phyloP scores from a whole-genome alignment of 2,797 vertebrate genomes.

The Halcyon smyrnensis region DNA sequence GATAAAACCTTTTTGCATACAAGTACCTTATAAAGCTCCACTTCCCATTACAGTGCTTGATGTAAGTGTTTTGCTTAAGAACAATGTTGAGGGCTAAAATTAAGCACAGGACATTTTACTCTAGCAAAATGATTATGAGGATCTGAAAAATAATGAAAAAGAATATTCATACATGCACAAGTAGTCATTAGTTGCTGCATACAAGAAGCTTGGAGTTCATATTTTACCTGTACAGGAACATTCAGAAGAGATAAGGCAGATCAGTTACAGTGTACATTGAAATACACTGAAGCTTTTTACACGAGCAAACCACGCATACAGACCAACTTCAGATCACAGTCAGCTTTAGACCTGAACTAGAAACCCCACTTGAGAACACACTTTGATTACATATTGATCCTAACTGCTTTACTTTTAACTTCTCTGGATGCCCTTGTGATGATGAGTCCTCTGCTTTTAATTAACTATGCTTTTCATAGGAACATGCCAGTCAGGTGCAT shows the following conservation, averaged over 20 bases:
- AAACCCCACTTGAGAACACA: not conserved
- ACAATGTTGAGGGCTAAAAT: not conserved
- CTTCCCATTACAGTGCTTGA: not conserved
- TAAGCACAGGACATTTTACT: not conserved
- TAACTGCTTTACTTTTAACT: not conserved
- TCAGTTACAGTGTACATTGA: not conserved
- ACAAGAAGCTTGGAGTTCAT: not conserved
- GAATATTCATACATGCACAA: not conserved
- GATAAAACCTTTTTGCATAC: not conserved
- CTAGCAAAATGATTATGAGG: not conserved
- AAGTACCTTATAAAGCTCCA: not conserved
- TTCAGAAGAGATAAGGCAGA: not conserved
- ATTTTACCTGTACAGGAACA: not conserved
- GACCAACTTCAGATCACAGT: not conserved
- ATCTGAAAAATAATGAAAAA: not conserved
- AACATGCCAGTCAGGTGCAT: not conserved
- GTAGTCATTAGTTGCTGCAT: not conserved
- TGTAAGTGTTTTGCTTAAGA: not conserved
- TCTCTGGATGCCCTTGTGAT: not conserved
- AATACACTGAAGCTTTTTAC: not conserved
- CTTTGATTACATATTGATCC: not conserved
- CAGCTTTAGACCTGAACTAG: not conserved
- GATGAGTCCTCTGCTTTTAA: not conserved
- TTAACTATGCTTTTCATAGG: not conserved
- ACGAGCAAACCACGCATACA: not conserved